Evolutionary conservation across 37 sponge, comb jelly and placozoan species (phyloP).

Genomic region (Oscarella lobularis): DNA sequence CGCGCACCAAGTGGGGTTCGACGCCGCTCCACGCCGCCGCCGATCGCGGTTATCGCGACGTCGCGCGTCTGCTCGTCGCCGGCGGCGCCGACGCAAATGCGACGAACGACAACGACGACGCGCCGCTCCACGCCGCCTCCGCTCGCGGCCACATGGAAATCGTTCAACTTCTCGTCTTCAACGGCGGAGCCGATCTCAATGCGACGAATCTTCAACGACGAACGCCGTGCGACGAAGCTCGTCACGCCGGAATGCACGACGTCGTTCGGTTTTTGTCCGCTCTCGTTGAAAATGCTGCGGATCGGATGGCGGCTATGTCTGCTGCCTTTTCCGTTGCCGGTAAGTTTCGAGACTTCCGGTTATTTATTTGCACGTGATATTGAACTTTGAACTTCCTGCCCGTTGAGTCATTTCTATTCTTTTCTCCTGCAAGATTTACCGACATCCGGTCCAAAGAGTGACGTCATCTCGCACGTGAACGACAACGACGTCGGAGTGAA

Average conservation of each 20-base stretch:
- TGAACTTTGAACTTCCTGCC: too few relatives aligned
- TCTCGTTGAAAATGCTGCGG: background rate
- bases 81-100: background rate
- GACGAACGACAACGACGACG: background rate
- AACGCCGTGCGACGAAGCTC: background rate
- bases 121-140: background rate
- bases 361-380: too few relatives aligned
- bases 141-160: background rate
- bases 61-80: background rate
- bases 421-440: too few relatives aligned
- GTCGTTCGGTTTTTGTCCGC: background rate
- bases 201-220: background rate
- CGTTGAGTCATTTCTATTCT: too few relatives aligned
- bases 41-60: background rate
- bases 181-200: background rate
- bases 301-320: too few relatives aligned
- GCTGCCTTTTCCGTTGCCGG: too few relatives aligned
- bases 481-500: too few relatives aligned
- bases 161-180: background rate
- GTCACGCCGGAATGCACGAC: background rate
- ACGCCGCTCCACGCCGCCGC: background rate
- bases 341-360: too few relatives aligned
- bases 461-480: too few relatives aligned
- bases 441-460: too few relatives aligned
- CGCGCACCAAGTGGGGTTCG: background rate